Evolutionary conservation across 2,113 vertebrate species (phyloP).

Genomic region (Acinonyx jubatus): DNA sequence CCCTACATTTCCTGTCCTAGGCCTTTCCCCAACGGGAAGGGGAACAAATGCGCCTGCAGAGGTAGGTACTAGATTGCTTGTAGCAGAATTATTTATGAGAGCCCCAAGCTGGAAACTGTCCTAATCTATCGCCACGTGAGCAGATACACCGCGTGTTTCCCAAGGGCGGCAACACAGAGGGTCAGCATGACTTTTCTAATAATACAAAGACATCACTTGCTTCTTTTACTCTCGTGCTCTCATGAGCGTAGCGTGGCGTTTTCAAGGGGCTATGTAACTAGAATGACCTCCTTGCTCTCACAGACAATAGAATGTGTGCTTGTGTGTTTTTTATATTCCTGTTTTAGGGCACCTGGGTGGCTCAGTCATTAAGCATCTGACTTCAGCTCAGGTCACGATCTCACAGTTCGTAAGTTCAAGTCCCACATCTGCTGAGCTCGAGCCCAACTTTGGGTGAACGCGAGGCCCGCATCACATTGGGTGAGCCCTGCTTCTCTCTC

Average conservation of each 20-base stretch:
- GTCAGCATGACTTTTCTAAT: background rate
- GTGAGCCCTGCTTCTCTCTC: too few species aligned
- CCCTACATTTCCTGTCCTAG: background rate
- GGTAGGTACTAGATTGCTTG: background rate
- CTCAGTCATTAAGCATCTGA: too few species aligned
- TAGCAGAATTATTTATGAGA: background rate
- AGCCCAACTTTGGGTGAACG: too few species aligned
- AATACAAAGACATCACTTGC: background rate
- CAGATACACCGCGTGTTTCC: background rate
- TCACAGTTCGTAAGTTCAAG: too few species aligned
- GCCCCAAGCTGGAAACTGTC: background rate
- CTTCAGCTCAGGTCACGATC: too few species aligned
- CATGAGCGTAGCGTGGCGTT: background rate
- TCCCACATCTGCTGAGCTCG: too few species aligned
- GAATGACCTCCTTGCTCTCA: background rate
- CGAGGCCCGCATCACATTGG: too few species aligned
- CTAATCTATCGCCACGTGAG: background rate
- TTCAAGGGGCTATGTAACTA: background rate
- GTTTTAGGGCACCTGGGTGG: too few species aligned
- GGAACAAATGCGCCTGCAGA: background rate
- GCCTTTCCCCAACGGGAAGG: background rate
- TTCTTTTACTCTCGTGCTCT: background rate
- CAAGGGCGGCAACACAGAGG: background rate
- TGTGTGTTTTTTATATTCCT: background rate
- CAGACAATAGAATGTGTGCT: background rate